Base-by-base conservation (phyloP, 2,888 invertebrate genomes). In the Lochmaea capreae region DNA sequence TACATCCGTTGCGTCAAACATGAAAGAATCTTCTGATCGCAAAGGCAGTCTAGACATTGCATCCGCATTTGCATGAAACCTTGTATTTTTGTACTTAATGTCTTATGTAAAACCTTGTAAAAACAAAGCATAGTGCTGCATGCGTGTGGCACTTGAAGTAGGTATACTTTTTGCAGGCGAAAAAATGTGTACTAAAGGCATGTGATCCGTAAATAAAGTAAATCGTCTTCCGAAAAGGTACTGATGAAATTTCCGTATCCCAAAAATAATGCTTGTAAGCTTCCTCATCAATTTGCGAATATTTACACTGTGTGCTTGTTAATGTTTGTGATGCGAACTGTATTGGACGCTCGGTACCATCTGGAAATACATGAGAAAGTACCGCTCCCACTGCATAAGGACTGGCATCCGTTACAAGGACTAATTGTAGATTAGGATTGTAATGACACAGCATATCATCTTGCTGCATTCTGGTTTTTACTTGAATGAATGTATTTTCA, bases 281-380 rank as follows among this genome's bases (percentile, higher is more conserved):
- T 57, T 76, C 75, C 52, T 76, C 75, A 59, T 77, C 73, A 43
- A 77, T 78, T 72, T 73, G 77, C 1, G 75, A 49, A 52, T 62
- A 12, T n/a, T n/a, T n/a, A n/a, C n/a, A n/a, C n/a, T n/a, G n/a
- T n/a, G n/a, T n/a, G n/a, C n/a, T n/a, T n/a, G n/a, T n/a, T n/a
- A n/a, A n/a, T n/a, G n/a, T n/a, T n/a, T n/a, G n/a, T n/a, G n/a
- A n/a, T n/a, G n/a, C n/a, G n/a, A n/a, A n/a, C n/a, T n/a, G n/a
- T n/a, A 12, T 49, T 49, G 14, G 12, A 14, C 46, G 4, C 11
- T 49, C 46, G 1, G 46, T 49, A 12, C 70, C 70, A 65, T 73
- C 72, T 8, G 61, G 61, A 61, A 52, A 49, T 4, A 43, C 14
- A 46, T 76, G 74, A 42, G 74, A 66, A 10, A 76, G n/a, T 5